Percentiles rank a stretch among this genome's conserved stretches.
Conservation (phyloP, 2,888 invertebrate species). For the Himalopsyche japonica region DNA sequence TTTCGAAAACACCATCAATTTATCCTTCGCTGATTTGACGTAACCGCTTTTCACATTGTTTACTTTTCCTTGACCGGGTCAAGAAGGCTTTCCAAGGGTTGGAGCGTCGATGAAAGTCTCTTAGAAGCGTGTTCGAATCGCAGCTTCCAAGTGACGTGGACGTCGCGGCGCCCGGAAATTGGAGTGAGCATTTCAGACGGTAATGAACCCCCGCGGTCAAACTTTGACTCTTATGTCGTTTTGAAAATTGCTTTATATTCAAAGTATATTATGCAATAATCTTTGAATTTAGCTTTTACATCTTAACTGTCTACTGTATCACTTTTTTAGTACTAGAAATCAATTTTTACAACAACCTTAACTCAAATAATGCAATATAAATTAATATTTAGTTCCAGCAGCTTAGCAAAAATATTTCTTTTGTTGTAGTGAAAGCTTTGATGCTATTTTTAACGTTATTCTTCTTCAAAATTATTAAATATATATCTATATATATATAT, state of each 20-base stretch:
- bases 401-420: too few relatives aligned
- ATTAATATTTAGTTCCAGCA: too few relatives aligned
- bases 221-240: neutral
- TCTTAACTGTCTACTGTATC: too few relatives aligned
- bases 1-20: neutral
- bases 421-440: too few relatives aligned
- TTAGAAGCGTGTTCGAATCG: neutral
- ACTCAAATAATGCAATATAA: too few relatives aligned
- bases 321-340: too few relatives aligned
- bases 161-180: constrained; percentile 24
- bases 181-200: constrained; percentile 22
- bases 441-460: too few relatives aligned
- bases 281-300: too few relatives aligned
- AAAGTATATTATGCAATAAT: neutral
- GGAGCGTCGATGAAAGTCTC: neutral
- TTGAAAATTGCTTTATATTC: neutral
- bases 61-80: neutral
- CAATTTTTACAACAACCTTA: too few relatives aligned
- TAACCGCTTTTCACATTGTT: neutral
- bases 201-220: constrained; percentile 12
- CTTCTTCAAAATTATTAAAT: too few relatives aligned
- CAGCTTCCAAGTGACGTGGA: neutral
- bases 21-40: neutral
- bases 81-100: neutral
- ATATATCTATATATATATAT: too few relatives aligned